Percentiles rank a stretch among this genome's conserved stretches.
phyloP scores from a whole-genome alignment of 2,888 invertebrate genomes.

The Ichneumoninae sp. region DNA sequence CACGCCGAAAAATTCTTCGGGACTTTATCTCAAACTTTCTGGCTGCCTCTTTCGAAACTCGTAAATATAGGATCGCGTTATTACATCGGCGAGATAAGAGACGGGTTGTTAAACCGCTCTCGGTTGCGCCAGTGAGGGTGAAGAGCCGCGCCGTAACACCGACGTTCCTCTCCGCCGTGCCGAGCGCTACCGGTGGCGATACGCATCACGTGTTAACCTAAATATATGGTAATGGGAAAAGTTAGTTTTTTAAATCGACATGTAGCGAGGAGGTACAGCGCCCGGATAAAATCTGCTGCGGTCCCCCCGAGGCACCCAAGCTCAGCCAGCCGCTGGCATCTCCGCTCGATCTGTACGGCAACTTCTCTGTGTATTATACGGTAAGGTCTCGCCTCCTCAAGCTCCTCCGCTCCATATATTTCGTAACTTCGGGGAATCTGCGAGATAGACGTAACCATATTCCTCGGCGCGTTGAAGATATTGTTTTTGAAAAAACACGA shows the following conservation, averaged over 20 bases:
- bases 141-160: constrained; percentile 18
- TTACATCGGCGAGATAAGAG: constrained; percentile 66
- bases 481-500: not conserved
- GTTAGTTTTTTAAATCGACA: constrained; percentile 69
- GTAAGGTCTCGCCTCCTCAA: constrained; percentile 4
- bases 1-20: constrained; percentile 25
- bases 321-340: constrained; percentile 39
- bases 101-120: constrained; percentile 63
- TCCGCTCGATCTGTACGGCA: constrained; percentile 14
- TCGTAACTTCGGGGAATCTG: not conserved
- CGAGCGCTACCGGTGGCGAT: constrained; percentile 53
- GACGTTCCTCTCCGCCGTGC: constrained; percentile 23
- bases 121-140: constrained; percentile 25
- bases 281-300: constrained; percentile 66
- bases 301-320: constrained; percentile 63
- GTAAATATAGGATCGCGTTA: constrained; percentile 64
- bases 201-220: constrained; percentile 70
- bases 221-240: constrained; percentile 69
- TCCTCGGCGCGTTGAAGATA: not conserved
- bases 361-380: constrained; percentile 51
- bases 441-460: not conserved
- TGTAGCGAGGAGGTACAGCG: constrained; percentile 58
- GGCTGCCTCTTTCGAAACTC: constrained; percentile 49
- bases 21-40: constrained; percentile 44
- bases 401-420: not conserved